Base-by-base conservation (phyloP, 1,140 invertebrate species). In the fruit fly (Drosophila melanogaster) region DNA sequence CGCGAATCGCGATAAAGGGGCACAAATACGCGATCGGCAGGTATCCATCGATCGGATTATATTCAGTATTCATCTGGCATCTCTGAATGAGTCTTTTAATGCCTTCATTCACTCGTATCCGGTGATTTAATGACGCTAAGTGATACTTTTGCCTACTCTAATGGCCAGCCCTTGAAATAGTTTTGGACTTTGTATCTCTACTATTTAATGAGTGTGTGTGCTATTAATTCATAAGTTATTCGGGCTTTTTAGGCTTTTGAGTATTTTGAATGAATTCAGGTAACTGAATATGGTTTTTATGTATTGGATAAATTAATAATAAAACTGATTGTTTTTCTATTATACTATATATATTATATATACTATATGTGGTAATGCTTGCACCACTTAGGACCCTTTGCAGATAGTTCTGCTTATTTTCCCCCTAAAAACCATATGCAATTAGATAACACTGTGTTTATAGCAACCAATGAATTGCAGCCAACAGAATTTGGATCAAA, bases 401-500 rank as follows among this genome's bases (percentile, higher is more conserved):
- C 7, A 11, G 11, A 10, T n/a, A 24, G 24, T 17, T 5, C 11
- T 4, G 4, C 19, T 7, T 1, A 19, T 26, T 40, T 7, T 56
- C 2, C 12, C 12, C 2, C 0, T n/a, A n/a, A 30, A 3, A 38
- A 57, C 15, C 11, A n/a, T 10, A 17, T 40, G 0, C 10, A 22
- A 11, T n/a, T 38, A 51, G 26, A 35, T 6, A 26, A 3, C 35
- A 15, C 6, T 14, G 11, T 46, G 43, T 12, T 41, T 41, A 24
- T 43, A 8, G 66, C 51, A 40, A 35, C 65, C 47, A 70, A 57
- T 70, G 64, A 57, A 70, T 70, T 49, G 67, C 64, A 57, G 67
- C 67, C 47, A 57, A 70, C 67, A 35, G 49, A 49, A 70, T 70
- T 70, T 30, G 67, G 19, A 70, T 70, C 51, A 57, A 57, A 55